Percentiles rank a stretch among this genome's conserved stretches.
phyloP scores from a whole-genome alignment of 2,797 vertebrate genomes.

The Chaunax sp. region DNA sequence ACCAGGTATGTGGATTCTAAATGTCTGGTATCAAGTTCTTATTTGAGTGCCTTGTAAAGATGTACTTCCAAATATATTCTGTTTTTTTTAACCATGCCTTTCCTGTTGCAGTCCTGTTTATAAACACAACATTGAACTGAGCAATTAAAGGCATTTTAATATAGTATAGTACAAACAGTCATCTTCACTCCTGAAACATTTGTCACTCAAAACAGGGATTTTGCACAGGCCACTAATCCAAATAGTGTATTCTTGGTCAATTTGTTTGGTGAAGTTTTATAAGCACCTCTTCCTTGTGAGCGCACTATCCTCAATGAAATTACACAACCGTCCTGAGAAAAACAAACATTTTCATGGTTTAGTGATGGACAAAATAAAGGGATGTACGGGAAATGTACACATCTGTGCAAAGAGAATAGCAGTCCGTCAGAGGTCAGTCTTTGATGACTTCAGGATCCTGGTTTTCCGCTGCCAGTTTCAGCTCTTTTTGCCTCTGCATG shows the following conservation, averaged over 20 bases:
- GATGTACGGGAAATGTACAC: slow-evolving; percentile 45
- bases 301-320: neutral
- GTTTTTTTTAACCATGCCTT: slow-evolving; percentile 31
- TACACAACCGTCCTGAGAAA: slow-evolving; percentile 8
- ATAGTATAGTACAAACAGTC: slow-evolving; percentile 47
- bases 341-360: slow-evolving; percentile 26
- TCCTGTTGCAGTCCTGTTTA: slow-evolving; percentile 22
- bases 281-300: slow-evolving; percentile 15
- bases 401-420: slow-evolving; percentile 16
- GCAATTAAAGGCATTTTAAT: slow-evolving; percentile 65
- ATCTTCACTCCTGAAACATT: slow-evolving; percentile 17
- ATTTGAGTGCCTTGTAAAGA: slow-evolving; percentile 65
- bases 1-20: slow-evolving; percentile 55
- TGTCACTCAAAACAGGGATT: neutral
- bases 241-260: slow-evolving; percentile 11
- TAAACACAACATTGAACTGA: slow-evolving; percentile 7
- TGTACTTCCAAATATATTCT: slow-evolving; percentile 69
- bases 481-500: slow-evolving; percentile 74
- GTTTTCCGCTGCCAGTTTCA: slow-evolving; percentile 80
- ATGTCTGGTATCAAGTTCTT: slow-evolving; percentile 44
- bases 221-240: slow-evolving; percentile 20
- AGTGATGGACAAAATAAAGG: neutral
- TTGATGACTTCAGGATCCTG: slow-evolving; percentile 74
- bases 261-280: slow-evolving; percentile 24
- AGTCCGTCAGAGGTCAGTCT: slow-evolving; percentile 54